Evolutionary conservation across 2,797 vertebrate species (phyloP), one percentile per base, ranked within the genome.

Genomic region (Hylomyscus alleni): DNA sequence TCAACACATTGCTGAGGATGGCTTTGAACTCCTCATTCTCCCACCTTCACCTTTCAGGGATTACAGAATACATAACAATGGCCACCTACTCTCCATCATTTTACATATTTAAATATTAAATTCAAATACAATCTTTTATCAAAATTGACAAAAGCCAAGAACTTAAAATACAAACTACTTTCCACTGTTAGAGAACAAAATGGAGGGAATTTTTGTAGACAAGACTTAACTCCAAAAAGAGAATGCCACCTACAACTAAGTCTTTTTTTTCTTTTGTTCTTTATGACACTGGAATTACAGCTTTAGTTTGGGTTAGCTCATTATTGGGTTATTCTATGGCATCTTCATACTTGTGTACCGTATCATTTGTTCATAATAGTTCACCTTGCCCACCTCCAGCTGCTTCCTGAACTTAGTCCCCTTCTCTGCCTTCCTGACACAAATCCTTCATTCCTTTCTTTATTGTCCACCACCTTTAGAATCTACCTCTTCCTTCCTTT

Each of bases 71-170:
- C 13, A 52, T 2, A 86, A 86, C 34, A 52, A 17, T 69, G 34
- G 29, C 22, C 13, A 14, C 20, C 12, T 20, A 37, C 34, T 37
- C 13, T 20, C 22, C 20, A 69, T 24, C 84, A 34, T 37, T 52
- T 77, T 85, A 91, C 90, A 37, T 19, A 72, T 20, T n/a, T 72
- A 72, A 37, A 88, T 40, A 82, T 37, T n/a, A 93, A 80, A 94
- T 56, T 83, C 24, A 31, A 60, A n/a, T 47, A 40, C 34, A 78
- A 54, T 29, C 5, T 47, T 73, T 65, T 31, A 10, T 93, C 60
- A 77, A 89, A 96, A 91, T 31, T 69, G 47, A 78, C 37, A 75
- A 29, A 78, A 58, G n/a, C n/a, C 78, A 81, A 83, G 76, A 90
- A 93, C 7, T 50, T 87, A 31, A 95, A 93, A 89, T n/a, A 80